Evolutionary conservation across 2,797 vertebrate genomes (phyloP), one percentile per base, ranked within the genome.

Genomic region (Danio tinwini): DNA sequence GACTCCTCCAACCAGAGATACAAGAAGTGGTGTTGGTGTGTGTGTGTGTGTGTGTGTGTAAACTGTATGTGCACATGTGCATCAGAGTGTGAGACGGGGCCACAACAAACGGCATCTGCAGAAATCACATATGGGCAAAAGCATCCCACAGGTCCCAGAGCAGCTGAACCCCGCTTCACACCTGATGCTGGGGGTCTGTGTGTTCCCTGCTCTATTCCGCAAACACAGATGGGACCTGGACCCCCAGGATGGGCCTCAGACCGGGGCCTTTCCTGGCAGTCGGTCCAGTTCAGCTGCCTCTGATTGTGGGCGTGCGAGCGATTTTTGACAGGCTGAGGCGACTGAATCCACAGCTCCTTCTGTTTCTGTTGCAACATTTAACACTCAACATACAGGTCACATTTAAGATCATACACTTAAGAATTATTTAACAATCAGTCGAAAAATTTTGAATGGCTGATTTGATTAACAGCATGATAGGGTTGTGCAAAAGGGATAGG

Each of bases 81-180:
- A 75, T 85, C 71, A 62, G 65, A 81, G 83, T 74, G 81, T 73
- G 81, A 44, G 83, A 82, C 83, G 19, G 80, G 83, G 83, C 84
- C 76, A 90, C 89, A 91, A 90, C 91, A 91, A 90, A 91, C 83
- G 40, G 81, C 40, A 81, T 82, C 83, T 84, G 85, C 81, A 80
- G 83, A 82, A 81, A 87, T 82, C 91, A 87, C 72, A 86, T 74
- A 91, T 83, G 87, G 29, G 86, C 82, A 86, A 89, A 87, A 86
- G 59, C 85, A 76, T 75, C 76, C 55, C 74, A 76, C 71, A 73
- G 64, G 44, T 50, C 68, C 55, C 63, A 16, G 29, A 59, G 82
- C 93, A 94, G 91, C 92, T 94, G 93, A 92, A 84, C 89, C 90
- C 88, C 59, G 47, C 76, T 73, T 82, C 86, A 88, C 92, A 94